Base-by-base conservation (phyloP, 2,888 invertebrate species). In the Acronicta leporina region DNA sequence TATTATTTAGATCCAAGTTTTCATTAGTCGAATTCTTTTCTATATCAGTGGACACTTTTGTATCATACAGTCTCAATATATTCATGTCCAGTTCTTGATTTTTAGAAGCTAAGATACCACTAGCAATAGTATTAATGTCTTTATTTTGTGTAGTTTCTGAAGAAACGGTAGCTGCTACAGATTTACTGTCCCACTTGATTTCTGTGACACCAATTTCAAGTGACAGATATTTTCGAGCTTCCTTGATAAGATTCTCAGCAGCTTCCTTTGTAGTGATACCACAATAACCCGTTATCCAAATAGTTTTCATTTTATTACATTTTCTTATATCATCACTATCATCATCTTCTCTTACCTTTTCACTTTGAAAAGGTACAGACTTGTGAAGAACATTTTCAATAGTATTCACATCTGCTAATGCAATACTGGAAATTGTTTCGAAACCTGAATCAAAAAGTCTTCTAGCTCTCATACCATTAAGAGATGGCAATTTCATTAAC, bases 391-490 rank as follows among this genome's bases (percentile, higher is more conserved):
- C 95, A 77, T 96, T 96, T 88, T 98, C 98, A 55, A 99, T 95
- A 3, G 95, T 92, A 57, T 95, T 92, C 0, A 95, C 91, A 84
- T 96, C 95, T 38, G 97, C 96, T 68, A 96, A 95, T 5, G 99
- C 99, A 53, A 99, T 92, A 75, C 97, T 96, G 2, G 97, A 94
- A 14, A 99, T 94, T 6, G 95, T 96, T 83, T 97, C 96, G 71
- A 97, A 96, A 0, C 98, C 98, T 25, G 96, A 96, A 88, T 97
- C 96, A 85, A 96, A 98, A 7, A 99, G 92, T 40, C 96, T 96
- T 79, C 99, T 95, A 1, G 99, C 99, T 73, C 97, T 95, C 75
- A 96, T 95, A 0, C 97, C 98, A 87, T 98, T 98, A 53, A 99
- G 89, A 71, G 97, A 95, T 0, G 98, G 96, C 44, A 99, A 91